These are phyloP conservation scores for Pterocles burchelli DNA, from an alignment of 2,113 vertebrate genomes.

Conservation along the genomic window DNA sequence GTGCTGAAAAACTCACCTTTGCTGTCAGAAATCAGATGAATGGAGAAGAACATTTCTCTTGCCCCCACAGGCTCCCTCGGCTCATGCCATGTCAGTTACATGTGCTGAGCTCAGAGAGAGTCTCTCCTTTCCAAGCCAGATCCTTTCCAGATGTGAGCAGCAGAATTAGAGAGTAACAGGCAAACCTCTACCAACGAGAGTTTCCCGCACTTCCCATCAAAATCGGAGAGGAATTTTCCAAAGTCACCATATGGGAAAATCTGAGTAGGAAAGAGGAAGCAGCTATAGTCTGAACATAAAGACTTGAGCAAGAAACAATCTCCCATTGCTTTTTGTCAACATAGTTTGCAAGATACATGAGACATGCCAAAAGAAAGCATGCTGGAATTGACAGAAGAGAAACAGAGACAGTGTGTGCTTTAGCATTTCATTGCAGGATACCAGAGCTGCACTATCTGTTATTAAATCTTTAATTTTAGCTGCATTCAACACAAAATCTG, in stretches of 20 bases:
- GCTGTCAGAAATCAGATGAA: conserved; percentile 53
- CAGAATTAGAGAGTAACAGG: conserved; percentile 55
- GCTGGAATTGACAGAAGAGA: conserved; percentile 33
- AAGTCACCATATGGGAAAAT: conserved; percentile 72
- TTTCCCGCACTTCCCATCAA: conserved; percentile 74
- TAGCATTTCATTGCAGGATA: background rate
- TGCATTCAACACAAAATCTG: conserved; percentile 25
- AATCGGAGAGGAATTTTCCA: conserved; percentile 68
- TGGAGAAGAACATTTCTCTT: conserved; percentile 58
- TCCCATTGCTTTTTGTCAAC: conserved; percentile 50
- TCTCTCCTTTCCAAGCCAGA: conserved; percentile 72
- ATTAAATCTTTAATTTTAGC: background rate
- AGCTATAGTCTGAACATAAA: conserved; percentile 49
- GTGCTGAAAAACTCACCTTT: conserved; percentile 58
- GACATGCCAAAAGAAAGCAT: conserved; percentile 17
- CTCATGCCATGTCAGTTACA: conserved; percentile 81
- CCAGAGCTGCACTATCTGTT: background rate
- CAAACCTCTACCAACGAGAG: conserved; percentile 75
- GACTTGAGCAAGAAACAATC: conserved; percentile 25
- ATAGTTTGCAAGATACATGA: background rate
- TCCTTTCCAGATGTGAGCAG: conserved; percentile 86
- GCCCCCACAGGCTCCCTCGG: conserved; percentile 49
- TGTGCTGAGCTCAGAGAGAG: conserved; percentile 17
- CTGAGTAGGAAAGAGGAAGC: conserved; percentile 46
- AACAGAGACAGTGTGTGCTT: background rate